Conservation (phyloP, 2,797 vertebrate species). For the Distichodus sexfasciatus region DNA sequence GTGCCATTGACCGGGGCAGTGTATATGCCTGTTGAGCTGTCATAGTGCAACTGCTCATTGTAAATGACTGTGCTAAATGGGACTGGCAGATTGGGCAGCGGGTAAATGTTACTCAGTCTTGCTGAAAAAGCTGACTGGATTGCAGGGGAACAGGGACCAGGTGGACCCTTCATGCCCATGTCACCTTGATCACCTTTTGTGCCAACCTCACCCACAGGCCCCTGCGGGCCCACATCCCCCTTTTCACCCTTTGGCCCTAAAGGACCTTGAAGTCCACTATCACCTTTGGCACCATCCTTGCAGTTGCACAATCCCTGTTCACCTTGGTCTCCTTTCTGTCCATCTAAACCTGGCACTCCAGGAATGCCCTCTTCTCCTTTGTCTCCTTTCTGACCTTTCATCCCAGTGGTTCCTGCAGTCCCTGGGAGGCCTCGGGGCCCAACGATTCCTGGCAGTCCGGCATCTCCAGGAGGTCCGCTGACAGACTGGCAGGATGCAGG, state of each 20-base stretch:
- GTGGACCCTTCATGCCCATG: slow-evolving; percentile 57
- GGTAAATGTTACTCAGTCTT: slow-evolving; percentile 45
- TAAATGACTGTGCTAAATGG: slow-evolving; percentile 53
- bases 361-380: slow-evolving; percentile 60
- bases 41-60: slow-evolving; percentile 59
- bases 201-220: slow-evolving; percentile 56
- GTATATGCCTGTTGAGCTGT: slow-evolving; percentile 50
- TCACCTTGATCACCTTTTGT: slow-evolving; percentile 56
- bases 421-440: slow-evolving; percentile 67
- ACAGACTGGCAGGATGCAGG: slow-evolving; percentile 55
- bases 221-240: slow-evolving; percentile 55
- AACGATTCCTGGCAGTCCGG: slow-evolving; percentile 59
- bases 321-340: slow-evolving; percentile 64
- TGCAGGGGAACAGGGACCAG: slow-evolving; percentile 65
- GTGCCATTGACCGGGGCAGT: slow-evolving; percentile 68
- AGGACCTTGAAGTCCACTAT: slow-evolving; percentile 51
- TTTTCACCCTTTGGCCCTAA: slow-evolving; percentile 61
- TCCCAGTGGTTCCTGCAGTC: slow-evolving; percentile 50
- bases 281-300: slow-evolving; percentile 59
- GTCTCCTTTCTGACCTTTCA: slow-evolving; percentile 58
- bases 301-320: slow-evolving; percentile 65
- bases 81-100: slow-evolving; percentile 49
- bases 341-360: slow-evolving; percentile 52
- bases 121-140: slow-evolving; percentile 70
- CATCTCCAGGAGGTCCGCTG: slow-evolving; percentile 54